Evolutionary conservation across 2,888 invertebrate species (phyloP), one percentile per base, ranked within the genome.

Genomic region (Nemoura dubitans): DNA sequence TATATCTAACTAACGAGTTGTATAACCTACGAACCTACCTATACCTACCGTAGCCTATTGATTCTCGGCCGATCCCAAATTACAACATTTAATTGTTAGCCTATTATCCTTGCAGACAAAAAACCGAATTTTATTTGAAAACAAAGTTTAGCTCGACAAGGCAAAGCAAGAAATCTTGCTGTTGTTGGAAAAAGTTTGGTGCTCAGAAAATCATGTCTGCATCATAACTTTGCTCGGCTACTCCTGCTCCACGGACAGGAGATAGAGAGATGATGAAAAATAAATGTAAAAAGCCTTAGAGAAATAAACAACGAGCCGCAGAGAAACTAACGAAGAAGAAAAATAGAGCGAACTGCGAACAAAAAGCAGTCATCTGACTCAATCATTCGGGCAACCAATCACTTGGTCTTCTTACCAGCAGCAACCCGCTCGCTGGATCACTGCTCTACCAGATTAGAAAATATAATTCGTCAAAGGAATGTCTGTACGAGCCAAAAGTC

Each of bases 301-400:
- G 84, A 16, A 76, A 84, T 27, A 76, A 84, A 84, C 76, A 29
- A 84, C 76, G 84, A 84, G 76, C 59, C 59, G 59, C 59, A 59
- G 59, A 3, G 27, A 83, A 84, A 84, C 84, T 28, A 59, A 27
- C 59, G 59, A 76, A 76, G 76, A 76, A 26, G 84, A 84, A 84
- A 84, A 84, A 84, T 84, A 84, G 59, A 76, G 43, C 59, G 59
- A 1, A 21, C 59, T 7, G 29, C 43, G 27, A 76, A 84, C n/a
- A 84, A 84, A 84, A 84, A 84, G 29, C n/a, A 83, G 59, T 29
- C 59, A 28, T 84, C 84, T 84, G 76, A 84, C 59, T 84, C 84
- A 43, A 84, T 84, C 59, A 84, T 21, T 84, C 84, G 16, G 27
- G 28, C 76, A 26, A 84, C 59, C 76, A 84, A 84, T 84, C 84